These are phyloP conservation scores for Copsychus sechellarum DNA, from an alignment of 2,113 vertebrate genomes.

Conservation along the genomic window DNA sequence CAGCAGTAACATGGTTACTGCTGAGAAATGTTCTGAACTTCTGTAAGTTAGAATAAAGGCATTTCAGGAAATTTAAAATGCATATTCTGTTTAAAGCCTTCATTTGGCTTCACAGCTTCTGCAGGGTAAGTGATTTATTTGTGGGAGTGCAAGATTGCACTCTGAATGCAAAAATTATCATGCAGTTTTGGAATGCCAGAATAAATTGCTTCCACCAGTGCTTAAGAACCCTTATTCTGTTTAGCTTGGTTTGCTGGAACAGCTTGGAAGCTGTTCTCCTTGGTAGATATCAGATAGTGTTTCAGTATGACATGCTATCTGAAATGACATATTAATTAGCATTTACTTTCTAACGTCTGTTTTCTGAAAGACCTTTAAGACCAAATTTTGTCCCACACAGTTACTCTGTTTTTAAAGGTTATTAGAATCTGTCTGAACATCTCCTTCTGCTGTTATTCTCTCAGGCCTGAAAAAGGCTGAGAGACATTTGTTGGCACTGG, in stretches of 20 bases:
- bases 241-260: neutral
- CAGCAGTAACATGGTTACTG: neutral
- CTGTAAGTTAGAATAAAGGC: neutral
- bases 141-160: neutral
- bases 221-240: neutral
- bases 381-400: neutral
- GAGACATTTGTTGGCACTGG: constrained; percentile 5
- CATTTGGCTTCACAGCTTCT: neutral
- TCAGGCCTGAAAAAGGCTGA: constrained; percentile 41
- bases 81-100: neutral
- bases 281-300: neutral
- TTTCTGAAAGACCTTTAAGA: constrained; percentile 21
- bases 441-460: constrained; percentile 15
- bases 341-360: neutral
- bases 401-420: constrained; percentile 22
- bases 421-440: neutral
- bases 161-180: neutral
- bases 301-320: neutral
- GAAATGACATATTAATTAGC: constrained; percentile 19
- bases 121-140: neutral
- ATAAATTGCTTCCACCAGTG: neutral
- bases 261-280: neutral
- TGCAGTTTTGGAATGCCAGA: neutral
- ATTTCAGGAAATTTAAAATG: neutral
- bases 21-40: neutral